phyloP scores from a whole-genome alignment of 2,888 invertebrate genomes.

The Catocala fraxini region DNA sequence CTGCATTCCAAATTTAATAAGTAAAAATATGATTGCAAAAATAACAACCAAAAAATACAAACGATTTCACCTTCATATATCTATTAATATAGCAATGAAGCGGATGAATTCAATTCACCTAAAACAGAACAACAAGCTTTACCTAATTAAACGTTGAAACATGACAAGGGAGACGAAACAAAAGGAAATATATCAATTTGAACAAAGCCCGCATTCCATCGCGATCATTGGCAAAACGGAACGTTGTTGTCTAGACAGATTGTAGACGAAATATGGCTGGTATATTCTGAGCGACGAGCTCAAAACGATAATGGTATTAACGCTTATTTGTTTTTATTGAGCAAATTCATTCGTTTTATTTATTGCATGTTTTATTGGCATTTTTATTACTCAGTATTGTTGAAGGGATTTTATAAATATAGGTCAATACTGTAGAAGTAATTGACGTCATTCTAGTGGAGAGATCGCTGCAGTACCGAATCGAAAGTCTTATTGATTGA shows the following conservation, averaged over 20 bases:
- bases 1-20: too few relatives aligned
- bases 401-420: too few relatives aligned
- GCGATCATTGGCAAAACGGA: constrained; percentile 56
- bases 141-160: constrained; percentile 26
- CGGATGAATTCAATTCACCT: neutral
- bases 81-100: too few relatives aligned
- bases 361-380: neutral
- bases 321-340: neutral
- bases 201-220: constrained; percentile 45
- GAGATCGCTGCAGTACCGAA: too few relatives aligned
- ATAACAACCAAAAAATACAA: too few relatives aligned
- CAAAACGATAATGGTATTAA: constrained; percentile 19
- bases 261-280: constrained; percentile 49
- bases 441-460: too few relatives aligned
- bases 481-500: too few relatives aligned
- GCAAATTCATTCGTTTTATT: neutral
- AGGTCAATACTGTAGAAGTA: too few relatives aligned
- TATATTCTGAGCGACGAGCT: constrained; percentile 31
- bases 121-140: constrained; percentile 30
- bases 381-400: too few relatives aligned
- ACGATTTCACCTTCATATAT: too few relatives aligned
- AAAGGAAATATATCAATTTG: constrained; percentile 45
- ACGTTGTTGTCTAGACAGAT: constrained; percentile 60
- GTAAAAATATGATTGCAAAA: too few relatives aligned
- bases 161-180: constrained; percentile 31